Conservation (phyloP, 2,113 vertebrate genomes). For the Australoheros scitulus region DNA sequence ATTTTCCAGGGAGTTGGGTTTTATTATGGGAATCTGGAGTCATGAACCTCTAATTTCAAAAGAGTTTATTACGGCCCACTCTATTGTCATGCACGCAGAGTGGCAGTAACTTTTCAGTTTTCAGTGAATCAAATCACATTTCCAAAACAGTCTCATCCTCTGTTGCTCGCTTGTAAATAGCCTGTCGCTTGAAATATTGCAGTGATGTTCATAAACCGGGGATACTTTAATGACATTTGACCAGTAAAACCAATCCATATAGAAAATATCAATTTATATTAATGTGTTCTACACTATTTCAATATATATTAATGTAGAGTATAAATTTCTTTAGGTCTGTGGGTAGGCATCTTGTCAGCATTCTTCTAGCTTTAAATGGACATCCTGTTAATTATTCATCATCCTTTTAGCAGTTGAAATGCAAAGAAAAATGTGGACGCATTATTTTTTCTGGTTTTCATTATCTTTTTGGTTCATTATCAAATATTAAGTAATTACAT, state of each 20-base stretch:
- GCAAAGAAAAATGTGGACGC: conserved; percentile 48
- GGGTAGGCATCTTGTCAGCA: conserved; percentile 61
- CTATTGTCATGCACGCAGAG: neutral
- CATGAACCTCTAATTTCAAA: neutral
- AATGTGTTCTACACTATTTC: conserved; percentile 71
- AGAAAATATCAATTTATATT: conserved; percentile 76
- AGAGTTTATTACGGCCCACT: neutral
- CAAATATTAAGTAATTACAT: conserved; percentile 23
- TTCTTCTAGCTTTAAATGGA: conserved; percentile 58
- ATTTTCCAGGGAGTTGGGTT: neutral
- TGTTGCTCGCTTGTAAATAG: conserved; percentile 8
- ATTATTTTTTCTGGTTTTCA: conserved; percentile 12
- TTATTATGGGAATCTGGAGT: neutral
- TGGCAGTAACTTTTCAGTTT: neutral
- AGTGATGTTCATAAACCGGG: conserved; percentile 44
- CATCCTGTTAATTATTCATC: conserved; percentile 72
- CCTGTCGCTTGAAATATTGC: conserved; percentile 13
- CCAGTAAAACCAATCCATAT: conserved; percentile 66
- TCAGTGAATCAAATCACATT: neutral
- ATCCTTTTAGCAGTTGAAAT: conserved; percentile 55
- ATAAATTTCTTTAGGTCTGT: conserved; percentile 64
- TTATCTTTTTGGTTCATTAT: conserved; percentile 13
- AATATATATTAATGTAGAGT: conserved; percentile 78
- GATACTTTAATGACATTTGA: conserved; percentile 61
- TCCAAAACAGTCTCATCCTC: neutral